phyloP scores from a whole-genome alignment of 2,888 invertebrate genomes.

The Lycocerus yunnanus region DNA sequence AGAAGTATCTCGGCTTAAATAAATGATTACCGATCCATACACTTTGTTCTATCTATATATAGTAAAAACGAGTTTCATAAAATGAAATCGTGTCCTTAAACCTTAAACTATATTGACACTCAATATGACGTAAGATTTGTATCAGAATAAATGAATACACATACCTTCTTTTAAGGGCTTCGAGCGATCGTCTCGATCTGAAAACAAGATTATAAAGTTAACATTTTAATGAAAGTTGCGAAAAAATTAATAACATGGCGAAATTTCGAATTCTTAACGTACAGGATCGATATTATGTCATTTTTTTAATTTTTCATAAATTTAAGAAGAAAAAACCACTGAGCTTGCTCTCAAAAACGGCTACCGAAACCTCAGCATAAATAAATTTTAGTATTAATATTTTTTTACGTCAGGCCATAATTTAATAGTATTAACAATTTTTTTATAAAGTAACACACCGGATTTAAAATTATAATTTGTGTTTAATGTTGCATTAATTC shows the following conservation, averaged over 20 bases:
- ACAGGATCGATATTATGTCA: background rate
- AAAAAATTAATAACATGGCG: background rate
- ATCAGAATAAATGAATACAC: constrained; percentile 1
- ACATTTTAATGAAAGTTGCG: constrained; percentile 2
- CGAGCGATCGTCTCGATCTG: background rate
- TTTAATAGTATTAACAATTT: background rate
- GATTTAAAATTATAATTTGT: background rate
- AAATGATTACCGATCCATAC: background rate
- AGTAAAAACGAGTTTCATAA: background rate
- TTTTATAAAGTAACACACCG: background rate
- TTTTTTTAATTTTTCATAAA: background rate
- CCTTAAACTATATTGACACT: background rate
- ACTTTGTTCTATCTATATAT: background rate
- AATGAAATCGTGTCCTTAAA: background rate
- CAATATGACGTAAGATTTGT: background rate
- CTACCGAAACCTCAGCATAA: background rate
- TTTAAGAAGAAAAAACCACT: background rate
- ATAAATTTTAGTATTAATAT: background rate
- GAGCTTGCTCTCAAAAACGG: background rate
- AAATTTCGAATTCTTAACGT: background rate
- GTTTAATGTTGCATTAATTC: background rate
- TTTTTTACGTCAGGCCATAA: background rate
- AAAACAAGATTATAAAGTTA: constrained; percentile 21
- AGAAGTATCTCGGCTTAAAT: background rate
- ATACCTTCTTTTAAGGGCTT: constrained; percentile 9